Percentiles rank a stretch among this genome's conserved stretches.
phyloP scores from a whole-genome alignment of 2,797 vertebrate genomes.

The Propithecus perrieri region DNA sequence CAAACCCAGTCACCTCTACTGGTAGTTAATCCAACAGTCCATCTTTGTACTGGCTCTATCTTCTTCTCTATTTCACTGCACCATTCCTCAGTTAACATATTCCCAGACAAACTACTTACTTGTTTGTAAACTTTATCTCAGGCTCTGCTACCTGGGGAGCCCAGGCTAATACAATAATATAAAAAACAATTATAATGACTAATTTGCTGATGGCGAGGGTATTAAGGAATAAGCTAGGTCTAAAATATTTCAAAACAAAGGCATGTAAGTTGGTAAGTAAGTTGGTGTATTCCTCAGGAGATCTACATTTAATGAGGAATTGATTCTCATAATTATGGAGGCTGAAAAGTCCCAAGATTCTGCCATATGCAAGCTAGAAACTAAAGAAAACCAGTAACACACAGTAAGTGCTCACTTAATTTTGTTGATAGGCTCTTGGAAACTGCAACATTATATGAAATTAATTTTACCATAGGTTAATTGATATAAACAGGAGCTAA shows the following conservation, averaged over 20 bases:
- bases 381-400: background rate
- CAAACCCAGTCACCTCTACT: background rate
- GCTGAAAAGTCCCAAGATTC: background rate
- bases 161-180: background rate
- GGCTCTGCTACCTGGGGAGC: background rate
- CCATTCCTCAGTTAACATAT: background rate
- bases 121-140: background rate
- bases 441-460: background rate
- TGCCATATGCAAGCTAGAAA: background rate
- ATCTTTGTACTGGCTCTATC: background rate
- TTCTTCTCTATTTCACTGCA: background rate
- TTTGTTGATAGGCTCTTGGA: background rate
- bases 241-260: conserved; percentile 27
- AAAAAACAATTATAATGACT: background rate
- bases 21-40: background rate
- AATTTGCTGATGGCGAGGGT: background rate
- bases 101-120: background rate
- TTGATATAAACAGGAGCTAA: background rate
- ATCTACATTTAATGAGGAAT: background rate
- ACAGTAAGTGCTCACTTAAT: background rate
- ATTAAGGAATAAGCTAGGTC: background rate
- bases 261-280: background rate
- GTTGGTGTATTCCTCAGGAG: background rate
- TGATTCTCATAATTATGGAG: background rate
- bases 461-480: background rate